Evolutionary conservation across 2,113 vertebrate species (phyloP), one percentile per base, ranked within the genome.

Genomic region (Laterallus jamaicensis): DNA sequence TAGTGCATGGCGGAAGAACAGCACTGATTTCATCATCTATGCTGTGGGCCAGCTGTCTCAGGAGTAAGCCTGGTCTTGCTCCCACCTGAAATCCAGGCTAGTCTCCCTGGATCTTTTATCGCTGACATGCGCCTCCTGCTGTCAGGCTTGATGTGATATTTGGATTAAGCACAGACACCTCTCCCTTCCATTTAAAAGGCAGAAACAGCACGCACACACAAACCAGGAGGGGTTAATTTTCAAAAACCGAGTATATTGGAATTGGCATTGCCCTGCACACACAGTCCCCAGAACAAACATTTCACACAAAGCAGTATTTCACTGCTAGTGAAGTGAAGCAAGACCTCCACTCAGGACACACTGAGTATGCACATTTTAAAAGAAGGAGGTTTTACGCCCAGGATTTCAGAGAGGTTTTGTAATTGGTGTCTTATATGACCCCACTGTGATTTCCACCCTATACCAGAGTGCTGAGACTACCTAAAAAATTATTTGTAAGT

Each of bases 381-480:
- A 84, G 13, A 11, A 89, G 44, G 16, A 70, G 39, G 9, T 32
- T 92, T 87, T 80, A 40, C 50, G 66, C 20, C 31, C 69, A 77
- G n/a, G n/a, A 77, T 22, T 87, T 84, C 86, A 87, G 31, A 62
- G 31, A 52, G 56, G 24, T 75, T 79, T 94, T 89, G 42, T 87
- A 93, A 93, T 76, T 70, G 92, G 70, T 16, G 5, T 15, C 70
- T 88, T 87, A 6, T 47, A 2, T 70, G 89, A 93, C 78, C 91
- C 77, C n/a, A 85, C 67, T 69, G 67, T 89, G 88, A 95, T 94
- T 96, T 95, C 63, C 92, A 66, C 63, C 88, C 66, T 71, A 9
- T 29, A 18, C n/a, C 49, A 76, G 77, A 73, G 60, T 55, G 73
- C 59, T 80, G 69, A 60, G 52, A 42, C 86, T 84, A 54, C 86